Percentiles rank a stretch among this genome's conserved stretches.
phyloP scores from a whole-genome alignment of 2,888 invertebrate species.

The Pyrgus malvae region DNA sequence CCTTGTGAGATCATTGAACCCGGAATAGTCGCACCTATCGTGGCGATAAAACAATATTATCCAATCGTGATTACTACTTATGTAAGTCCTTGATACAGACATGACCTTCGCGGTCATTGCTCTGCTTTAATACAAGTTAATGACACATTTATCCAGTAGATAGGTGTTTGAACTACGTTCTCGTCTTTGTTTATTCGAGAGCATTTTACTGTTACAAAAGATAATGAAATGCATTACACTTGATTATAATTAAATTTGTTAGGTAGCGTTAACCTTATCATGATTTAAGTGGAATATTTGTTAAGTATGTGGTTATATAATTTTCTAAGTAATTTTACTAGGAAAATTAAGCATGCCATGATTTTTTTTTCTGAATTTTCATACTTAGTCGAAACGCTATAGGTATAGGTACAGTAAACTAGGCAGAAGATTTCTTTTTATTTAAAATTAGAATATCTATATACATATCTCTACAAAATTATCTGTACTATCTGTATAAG shows the following conservation, averaged over 20 bases:
- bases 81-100: slow-evolving; percentile 59
- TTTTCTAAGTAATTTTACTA: too few species aligned
- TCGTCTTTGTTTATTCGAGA: slow-evolving; percentile 29
- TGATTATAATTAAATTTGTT: neutral
- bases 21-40: slow-evolving; percentile 57
- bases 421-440: too few species aligned
- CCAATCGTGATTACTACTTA: slow-evolving; percentile 57
- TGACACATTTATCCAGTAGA: slow-evolving; percentile 34
- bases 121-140: slow-evolving; percentile 45
- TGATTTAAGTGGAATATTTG: neutral
- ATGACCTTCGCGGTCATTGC: slow-evolving; percentile 66
- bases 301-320: too few species aligned
- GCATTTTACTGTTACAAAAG: slow-evolving; percentile 5
- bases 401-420: too few species aligned
- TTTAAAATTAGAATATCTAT: too few species aligned
- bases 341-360: too few species aligned
- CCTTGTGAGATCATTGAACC: slow-evolving; percentile 72
- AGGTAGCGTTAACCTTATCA: neutral
- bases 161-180: slow-evolving; percentile 25
- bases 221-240: slow-evolving; percentile 6
- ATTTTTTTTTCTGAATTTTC: too few species aligned
- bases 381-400: too few species aligned
- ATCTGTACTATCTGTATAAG: too few species aligned
- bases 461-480: too few species aligned
- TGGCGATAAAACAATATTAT: slow-evolving; percentile 59